These are phyloP conservation scores for Sceloporus tristichus DNA, from an alignment of 2,113 vertebrate genomes.

Conservation along the genomic window DNA sequence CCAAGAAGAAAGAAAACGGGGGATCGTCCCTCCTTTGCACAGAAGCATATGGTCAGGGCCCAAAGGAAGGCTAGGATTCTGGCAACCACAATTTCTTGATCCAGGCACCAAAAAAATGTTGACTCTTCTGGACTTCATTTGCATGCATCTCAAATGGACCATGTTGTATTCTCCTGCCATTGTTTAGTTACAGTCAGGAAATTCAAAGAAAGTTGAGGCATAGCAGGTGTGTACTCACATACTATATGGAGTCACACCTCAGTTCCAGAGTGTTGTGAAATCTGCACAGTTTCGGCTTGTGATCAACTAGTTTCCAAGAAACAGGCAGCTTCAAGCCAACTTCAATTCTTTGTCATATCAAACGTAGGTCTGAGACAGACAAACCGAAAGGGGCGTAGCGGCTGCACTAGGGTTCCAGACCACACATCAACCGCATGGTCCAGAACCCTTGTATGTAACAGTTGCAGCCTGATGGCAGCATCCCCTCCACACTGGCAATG, in stretches of 20 bases:
- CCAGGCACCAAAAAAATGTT: background rate
- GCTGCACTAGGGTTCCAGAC: no score
- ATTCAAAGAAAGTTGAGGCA: background rate
- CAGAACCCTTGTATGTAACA: no score
- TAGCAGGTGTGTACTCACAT: background rate
- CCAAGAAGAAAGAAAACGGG: background rate
- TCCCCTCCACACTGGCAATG: no score
- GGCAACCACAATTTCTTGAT: background rate
- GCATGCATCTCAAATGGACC: background rate
- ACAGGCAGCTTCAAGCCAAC: background rate
- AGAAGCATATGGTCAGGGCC: background rate
- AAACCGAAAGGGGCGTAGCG: no score
- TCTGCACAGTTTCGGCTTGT: background rate
- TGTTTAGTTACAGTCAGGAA: background rate
- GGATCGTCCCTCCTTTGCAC: background rate
- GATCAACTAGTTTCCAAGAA: constrained; percentile 9
- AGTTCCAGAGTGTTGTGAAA: background rate
- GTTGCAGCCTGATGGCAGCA: no score
- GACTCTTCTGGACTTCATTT: background rate
- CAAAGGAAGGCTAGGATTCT: background rate
- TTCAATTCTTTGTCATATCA: background rate
- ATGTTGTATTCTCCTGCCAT: background rate
- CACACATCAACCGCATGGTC: no score
- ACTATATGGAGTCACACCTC: background rate
- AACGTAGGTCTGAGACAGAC: background rate